phyloP scores from a whole-genome alignment of 2,888 invertebrate species.

The Diarsia rubi region DNA sequence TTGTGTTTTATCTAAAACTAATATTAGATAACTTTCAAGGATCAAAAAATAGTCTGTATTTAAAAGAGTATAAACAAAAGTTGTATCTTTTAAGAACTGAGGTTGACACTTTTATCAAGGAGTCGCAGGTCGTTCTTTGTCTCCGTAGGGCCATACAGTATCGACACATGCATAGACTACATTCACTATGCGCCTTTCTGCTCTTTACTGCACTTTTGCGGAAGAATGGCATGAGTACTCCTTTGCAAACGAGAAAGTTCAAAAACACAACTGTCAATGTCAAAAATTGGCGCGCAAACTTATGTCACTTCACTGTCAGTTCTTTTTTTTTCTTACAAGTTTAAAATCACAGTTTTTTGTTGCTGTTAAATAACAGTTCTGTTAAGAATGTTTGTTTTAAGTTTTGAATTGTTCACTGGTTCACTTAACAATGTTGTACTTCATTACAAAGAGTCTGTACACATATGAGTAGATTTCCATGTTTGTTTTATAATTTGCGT shows the following conservation, averaged over 20 bases:
- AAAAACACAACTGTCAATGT: conserved; percentile 54
- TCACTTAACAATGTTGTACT: conserved; percentile 72
- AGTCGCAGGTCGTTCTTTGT: conserved; percentile 81
- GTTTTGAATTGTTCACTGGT: conserved; percentile 33
- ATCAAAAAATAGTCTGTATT: conserved; percentile 82
- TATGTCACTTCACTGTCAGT: conserved; percentile 43
- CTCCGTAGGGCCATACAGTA: conserved; percentile 83
- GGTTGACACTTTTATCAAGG: conserved; percentile 83
- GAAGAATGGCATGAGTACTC: conserved; percentile 89
- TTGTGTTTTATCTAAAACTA: conserved; percentile 62
- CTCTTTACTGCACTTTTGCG: conserved; percentile 78
- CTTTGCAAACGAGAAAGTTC: conserved; percentile 71
- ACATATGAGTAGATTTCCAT: conserved; percentile 88
- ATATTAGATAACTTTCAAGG: conserved; percentile 68
- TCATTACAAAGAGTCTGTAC: conserved; percentile 87
- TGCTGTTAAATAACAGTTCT: conserved; percentile 26
- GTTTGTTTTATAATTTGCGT: conserved; percentile 67
- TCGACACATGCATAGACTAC: conserved; percentile 81
- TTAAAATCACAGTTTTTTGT: conserved; percentile 26
- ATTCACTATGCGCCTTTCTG: conserved; percentile 85
- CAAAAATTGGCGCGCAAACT: conserved; percentile 45
- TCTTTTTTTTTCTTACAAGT: conserved; percentile 10
- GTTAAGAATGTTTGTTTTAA: conserved; percentile 12
- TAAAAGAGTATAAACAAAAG: conserved; percentile 87
- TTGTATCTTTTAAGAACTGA: conserved; percentile 86